Conservation (phyloP, 2,888 invertebrate genomes). For the Antitype chi region DNA sequence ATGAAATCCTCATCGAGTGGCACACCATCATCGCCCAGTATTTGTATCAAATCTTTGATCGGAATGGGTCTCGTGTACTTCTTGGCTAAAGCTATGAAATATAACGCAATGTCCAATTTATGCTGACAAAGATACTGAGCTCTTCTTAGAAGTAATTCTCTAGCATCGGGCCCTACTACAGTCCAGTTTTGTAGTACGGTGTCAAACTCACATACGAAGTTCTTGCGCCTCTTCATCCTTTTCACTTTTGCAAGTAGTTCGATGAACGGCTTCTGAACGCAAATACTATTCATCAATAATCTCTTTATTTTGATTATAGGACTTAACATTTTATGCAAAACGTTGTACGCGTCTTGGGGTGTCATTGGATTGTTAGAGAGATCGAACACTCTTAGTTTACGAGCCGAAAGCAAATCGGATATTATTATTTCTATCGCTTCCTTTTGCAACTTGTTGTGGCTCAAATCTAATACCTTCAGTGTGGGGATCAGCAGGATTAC, state of each 20-base stretch:
- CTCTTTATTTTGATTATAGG: slow-evolving; percentile 70
- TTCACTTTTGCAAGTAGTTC: slow-evolving; percentile 65
- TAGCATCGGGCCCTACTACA: slow-evolving; percentile 67
- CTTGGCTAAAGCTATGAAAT: slow-evolving; percentile 61
- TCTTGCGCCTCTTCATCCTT: slow-evolving; percentile 64
- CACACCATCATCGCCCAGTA: slow-evolving; percentile 16
- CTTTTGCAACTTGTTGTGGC: slow-evolving; percentile 71
- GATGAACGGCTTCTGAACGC: slow-evolving; percentile 70
- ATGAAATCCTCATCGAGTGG: slow-evolving; percentile 31
- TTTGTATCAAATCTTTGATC: slow-evolving; percentile 32
- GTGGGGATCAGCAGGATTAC: slow-evolving; percentile 65
- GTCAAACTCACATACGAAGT: slow-evolving; percentile 69
- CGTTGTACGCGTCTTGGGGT: slow-evolving; percentile 65
- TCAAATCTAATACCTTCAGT: slow-evolving; percentile 69
- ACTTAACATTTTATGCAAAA: slow-evolving; percentile 63
- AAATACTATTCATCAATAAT: slow-evolving; percentile 70
- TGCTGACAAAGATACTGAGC: slow-evolving; percentile 69
- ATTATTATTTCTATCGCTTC: slow-evolving; percentile 66
- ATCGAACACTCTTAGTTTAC: slow-evolving; percentile 70
- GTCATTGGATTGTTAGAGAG: slow-evolving; percentile 76
- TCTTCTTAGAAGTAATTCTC: slow-evolving; percentile 70
- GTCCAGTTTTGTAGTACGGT: slow-evolving; percentile 68
- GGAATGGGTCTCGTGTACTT: slow-evolving; percentile 12
- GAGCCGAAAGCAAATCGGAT: slow-evolving; percentile 65
- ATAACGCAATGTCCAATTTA: slow-evolving; percentile 65